phyloP scores from a whole-genome alignment of 2,797 vertebrate genomes.

The Tangara arthus region DNA sequence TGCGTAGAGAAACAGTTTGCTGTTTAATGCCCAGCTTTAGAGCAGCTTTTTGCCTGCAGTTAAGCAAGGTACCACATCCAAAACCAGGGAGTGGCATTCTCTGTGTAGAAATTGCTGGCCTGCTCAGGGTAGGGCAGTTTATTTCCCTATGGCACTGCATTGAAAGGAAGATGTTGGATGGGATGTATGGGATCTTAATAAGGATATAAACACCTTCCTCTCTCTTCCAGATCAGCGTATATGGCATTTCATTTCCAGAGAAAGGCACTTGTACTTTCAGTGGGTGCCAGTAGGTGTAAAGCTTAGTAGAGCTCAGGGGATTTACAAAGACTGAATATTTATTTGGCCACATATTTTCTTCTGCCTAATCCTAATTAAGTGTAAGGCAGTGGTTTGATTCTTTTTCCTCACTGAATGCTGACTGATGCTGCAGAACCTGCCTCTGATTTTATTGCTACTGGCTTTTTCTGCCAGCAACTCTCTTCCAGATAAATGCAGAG shows the following conservation, averaged over 20 bases:
- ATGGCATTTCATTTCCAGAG: background rate
- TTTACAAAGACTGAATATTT: background rate
- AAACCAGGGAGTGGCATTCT: background rate
- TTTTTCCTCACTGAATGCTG: background rate
- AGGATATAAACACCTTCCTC: background rate
- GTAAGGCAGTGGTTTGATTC: background rate
- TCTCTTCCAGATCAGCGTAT: background rate
- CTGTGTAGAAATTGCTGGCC: background rate
- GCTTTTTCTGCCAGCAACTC: background rate
- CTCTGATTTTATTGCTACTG: background rate
- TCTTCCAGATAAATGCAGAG: background rate
- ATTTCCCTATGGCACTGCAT: rapidly evolving
- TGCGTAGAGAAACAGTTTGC: background rate
- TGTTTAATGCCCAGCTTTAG: background rate
- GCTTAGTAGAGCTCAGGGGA: background rate
- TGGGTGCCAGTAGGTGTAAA: background rate
- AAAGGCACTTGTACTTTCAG: background rate
- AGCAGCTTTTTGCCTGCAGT: background rate
- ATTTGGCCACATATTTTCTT: background rate
- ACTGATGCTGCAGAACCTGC: background rate
- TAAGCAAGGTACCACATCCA: background rate
- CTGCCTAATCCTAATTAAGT: background rate
- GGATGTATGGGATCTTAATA: background rate
- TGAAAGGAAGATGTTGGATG: background rate
- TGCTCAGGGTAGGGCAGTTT: background rate